Evolutionary conservation across 2,888 invertebrate genomes (phyloP).

Genomic region (Caenorhabditis sp.): DNA sequence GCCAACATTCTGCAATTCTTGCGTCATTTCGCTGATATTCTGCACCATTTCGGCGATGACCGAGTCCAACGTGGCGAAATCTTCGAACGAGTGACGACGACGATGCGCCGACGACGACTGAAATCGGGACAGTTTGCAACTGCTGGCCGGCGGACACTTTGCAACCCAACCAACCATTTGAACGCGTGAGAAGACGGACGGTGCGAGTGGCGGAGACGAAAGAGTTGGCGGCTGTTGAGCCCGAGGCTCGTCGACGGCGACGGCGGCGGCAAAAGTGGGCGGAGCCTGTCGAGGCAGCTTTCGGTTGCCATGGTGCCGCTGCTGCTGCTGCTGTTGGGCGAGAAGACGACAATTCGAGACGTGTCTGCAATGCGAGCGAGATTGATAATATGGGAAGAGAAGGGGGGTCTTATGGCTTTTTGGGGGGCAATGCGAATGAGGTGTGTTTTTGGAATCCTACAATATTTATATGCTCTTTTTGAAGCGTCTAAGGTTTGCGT

Average conservation of each 20-base stretch:
- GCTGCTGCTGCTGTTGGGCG: no score
- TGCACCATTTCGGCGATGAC: constrained; percentile 45
- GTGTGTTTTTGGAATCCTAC: no score
- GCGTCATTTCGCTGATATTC: constrained; percentile 36
- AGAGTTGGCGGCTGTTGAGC: neutral
- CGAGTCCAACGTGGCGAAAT: constrained; percentile 51
- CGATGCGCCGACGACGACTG: neutral
- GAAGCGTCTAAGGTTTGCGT: no score
- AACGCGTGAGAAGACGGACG: neutral
- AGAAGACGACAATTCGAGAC: constrained; percentile 24
- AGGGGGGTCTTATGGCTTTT: no score
- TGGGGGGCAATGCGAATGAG: no score
- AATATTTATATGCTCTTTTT: no score
- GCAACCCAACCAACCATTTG: constrained; percentile 4
- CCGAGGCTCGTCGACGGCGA: neutral
- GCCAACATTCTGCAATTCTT: constrained; percentile 46
- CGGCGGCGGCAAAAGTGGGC: constrained; percentile 8
- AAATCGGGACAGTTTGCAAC: neutral
- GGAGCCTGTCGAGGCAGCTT: constrained; percentile 19
- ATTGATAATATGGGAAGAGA: neutral
- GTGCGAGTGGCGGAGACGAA: neutral
- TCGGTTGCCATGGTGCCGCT: constrained; percentile 28
- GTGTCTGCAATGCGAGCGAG: constrained; percentile 2
- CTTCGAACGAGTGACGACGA: constrained; percentile 56
- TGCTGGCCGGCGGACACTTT: neutral